These are phyloP conservation scores for Heloderma charlesbogerti DNA, from an alignment of 2,113 vertebrate species.

Conservation along the genomic window DNA sequence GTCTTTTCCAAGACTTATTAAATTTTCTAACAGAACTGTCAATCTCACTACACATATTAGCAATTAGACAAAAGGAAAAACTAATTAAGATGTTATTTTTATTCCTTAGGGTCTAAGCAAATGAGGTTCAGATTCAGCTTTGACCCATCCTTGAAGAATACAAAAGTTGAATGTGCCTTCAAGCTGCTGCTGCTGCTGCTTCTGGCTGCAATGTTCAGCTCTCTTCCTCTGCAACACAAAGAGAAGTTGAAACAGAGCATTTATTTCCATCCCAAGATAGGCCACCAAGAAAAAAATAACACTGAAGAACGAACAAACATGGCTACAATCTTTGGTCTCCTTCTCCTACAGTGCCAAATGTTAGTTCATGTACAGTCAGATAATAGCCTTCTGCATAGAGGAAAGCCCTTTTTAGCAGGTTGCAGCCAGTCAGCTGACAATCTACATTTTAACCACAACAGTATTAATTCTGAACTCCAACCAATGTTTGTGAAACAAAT, in stretches of 20 bases:
- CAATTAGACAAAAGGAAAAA: background rate
- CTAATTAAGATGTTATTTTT: slow-evolving; percentile 35
- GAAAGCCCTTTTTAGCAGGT: background rate
- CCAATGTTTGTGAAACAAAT: background rate
- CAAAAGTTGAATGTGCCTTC: background rate
- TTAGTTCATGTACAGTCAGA: background rate
- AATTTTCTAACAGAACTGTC: background rate
- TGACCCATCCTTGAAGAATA: background rate
- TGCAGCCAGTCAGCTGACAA: background rate
- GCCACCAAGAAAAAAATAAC: accelerated
- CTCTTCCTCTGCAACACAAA: slow-evolving; percentile 79
- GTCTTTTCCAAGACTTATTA: background rate
- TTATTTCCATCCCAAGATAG: accelerated
- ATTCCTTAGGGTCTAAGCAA: background rate
- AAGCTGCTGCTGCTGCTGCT: background rate
- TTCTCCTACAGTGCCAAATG: background rate
- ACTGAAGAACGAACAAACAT: background rate
- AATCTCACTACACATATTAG: background rate
- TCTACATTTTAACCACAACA: background rate
- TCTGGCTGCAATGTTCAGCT: slow-evolving; percentile 46
- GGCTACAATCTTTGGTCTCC: background rate
- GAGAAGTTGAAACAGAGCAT: background rate
- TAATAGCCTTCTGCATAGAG: background rate
- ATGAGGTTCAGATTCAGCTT: slow-evolving; percentile 1
- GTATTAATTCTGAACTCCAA: background rate